Evolutionary conservation across 2,888 invertebrate genomes (phyloP), one percentile per base, ranked within the genome.

Genomic region (Hylaea fasciaria): DNA sequence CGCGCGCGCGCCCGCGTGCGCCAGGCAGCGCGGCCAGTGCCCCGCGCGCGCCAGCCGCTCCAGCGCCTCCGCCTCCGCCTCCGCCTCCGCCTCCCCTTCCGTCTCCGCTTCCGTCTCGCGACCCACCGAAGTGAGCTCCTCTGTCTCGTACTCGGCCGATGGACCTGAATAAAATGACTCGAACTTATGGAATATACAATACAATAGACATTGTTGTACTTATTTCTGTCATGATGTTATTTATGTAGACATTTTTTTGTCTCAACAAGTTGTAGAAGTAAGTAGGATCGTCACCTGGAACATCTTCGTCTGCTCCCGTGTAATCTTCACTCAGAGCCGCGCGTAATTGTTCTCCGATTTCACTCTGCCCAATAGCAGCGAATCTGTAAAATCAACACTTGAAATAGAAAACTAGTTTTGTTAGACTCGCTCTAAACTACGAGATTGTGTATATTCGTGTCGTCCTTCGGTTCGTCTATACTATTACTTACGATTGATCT

Each of bases 11-110:
- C 80, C 90, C 9, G 92, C 91, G 66, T 85, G 91, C 46, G 89
- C 90, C 16, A 93, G 78, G 65, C 91, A 91, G 14, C 91, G 86
- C 77, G 77, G 73, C 92, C 92, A 93, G 72, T 92, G 92, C 0
- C 92, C 92, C 0, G 86, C 87, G 62, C 89, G 85, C 4, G 89
- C 90, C 41, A 92, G 69, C 0, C 86, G 81, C 76, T 92, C 92
- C 62, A 91, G 56, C 22, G 85, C 87, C 37, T 76, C 78, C 0
- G 66, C 58, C 61, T 82, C 85, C 10, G 74, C 53, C 11, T 64
- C 44, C 64, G 73, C 66, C 14, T 75, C 78, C 4, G 61, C 59
- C 12, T 69, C 76, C 3, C 52, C 64, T 22, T 68, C 73, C 0
- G 58, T 51, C 28, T 65, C 71, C 32, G 48, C 50, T 57, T 56